These are phyloP conservation scores for Eretmochelys imbricata DNA, from an alignment of 2,113 vertebrate species.

Conservation along the genomic window DNA sequence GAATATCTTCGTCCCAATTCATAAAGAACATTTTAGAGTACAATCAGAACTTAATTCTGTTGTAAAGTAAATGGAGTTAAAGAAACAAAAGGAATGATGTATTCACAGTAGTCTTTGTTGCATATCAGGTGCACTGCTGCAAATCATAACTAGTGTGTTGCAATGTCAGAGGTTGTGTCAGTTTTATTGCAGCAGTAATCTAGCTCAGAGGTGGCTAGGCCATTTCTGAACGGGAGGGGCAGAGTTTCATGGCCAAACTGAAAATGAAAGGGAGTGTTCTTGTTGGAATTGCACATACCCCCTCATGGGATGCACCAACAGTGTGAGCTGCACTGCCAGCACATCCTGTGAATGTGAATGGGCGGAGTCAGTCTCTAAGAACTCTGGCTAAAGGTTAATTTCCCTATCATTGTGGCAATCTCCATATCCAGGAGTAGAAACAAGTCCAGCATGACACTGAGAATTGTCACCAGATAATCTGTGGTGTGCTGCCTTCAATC, in stretches of 20 bases:
- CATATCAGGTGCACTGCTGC: neutral
- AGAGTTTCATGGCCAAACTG: neutral
- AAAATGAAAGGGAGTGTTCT: neutral
- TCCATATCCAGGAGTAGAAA: neutral
- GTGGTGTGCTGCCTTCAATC: neutral
- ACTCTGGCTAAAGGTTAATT: neutral
- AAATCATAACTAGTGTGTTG: neutral
- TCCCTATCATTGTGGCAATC: neutral
- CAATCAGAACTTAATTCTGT: neutral
- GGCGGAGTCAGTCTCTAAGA: neutral
- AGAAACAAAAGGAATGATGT: neutral
- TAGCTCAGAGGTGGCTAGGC: neutral
- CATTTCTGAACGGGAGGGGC: neutral
- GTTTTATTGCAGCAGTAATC: neutral
- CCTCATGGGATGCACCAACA: neutral
- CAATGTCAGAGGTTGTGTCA: neutral
- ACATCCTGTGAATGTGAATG: neutral
- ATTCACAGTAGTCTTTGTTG: neutral
- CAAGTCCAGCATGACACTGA: neutral
- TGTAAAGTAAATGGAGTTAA: neutral
- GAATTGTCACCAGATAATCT: neutral
- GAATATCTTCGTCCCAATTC: neutral
- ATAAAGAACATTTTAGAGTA: neutral
- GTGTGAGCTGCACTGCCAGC: neutral
- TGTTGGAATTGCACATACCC: neutral